phyloP scores from a whole-genome alignment of 2,113 vertebrate genomes.

The Epinephelus fuscoguttatus region DNA sequence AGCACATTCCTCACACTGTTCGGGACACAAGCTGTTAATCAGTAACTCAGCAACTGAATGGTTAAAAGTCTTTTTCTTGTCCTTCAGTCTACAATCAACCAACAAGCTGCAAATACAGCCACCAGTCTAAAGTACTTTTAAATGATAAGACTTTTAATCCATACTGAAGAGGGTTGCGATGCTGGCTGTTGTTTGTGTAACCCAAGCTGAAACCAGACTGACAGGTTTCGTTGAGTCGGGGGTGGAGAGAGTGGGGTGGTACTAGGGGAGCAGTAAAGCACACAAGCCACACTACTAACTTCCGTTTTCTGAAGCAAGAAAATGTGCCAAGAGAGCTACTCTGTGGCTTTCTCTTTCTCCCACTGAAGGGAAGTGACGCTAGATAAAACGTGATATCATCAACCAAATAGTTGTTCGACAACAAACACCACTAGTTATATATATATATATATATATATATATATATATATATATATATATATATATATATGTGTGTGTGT shows the following conservation, averaged over 20 bases:
- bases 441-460: not conserved
- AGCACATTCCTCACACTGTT: slow-evolving; percentile 43
- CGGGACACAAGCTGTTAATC: slow-evolving; percentile 58
- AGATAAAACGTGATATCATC: not conserved
- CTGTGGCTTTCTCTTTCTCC: not conserved
- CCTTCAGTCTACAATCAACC: not conserved
- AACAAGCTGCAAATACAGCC: not conserved
- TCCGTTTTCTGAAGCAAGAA: slow-evolving; percentile 33
- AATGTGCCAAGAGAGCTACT: not conserved
- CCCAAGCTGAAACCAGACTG: slow-evolving; percentile 74
- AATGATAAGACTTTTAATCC: slow-evolving; percentile 22
- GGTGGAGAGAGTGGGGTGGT: slow-evolving; percentile 59
- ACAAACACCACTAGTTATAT: not conserved
- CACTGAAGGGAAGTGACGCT: not conserved
- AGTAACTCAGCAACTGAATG: slow-evolving; percentile 40
- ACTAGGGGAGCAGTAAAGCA: slow-evolving; percentile 15
- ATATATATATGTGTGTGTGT: not conserved
- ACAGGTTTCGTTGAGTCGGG: slow-evolving; percentile 78
- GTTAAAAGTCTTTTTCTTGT: not conserved
- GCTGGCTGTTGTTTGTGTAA: slow-evolving; percentile 56
- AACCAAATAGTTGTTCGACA: not conserved
- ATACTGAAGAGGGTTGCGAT: not conserved
- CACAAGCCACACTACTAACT: not conserved
- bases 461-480: not conserved
- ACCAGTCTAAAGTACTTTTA: not conserved